Percentiles rank a stretch among this genome's conserved stretches.
phyloP scores from a whole-genome alignment of 2,888 invertebrate genomes.

The Drosophila emarginata region DNA sequence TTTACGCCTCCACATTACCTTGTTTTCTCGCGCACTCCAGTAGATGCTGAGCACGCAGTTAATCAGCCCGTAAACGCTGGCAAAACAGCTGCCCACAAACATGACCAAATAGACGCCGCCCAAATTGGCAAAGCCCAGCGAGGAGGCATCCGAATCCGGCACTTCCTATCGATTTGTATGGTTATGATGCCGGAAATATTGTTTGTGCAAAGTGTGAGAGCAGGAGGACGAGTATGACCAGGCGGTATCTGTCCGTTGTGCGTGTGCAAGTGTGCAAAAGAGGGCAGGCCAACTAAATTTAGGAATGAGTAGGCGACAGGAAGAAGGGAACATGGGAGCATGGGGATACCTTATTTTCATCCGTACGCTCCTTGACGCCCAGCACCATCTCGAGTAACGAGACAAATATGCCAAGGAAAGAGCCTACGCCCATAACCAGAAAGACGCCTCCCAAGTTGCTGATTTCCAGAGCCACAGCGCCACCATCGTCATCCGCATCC shows the following conservation, averaged over 20 bases:
- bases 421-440: conserved; percentile 84
- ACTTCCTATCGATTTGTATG: conserved; percentile 51
- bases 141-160: conserved; percentile 81
- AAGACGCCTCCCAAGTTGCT: conserved; percentile 88
- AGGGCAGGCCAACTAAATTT: conserved; percentile 52
- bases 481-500: conserved; percentile 77
- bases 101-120: conserved; percentile 87
- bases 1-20: conserved; percentile 66
- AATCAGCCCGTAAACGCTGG: conserved; percentile 78
- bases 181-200: conserved; percentile 39
- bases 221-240: neutral
- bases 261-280: conserved; percentile 29
- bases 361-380: conserved; percentile 79
- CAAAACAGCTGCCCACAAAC: conserved; percentile 83
- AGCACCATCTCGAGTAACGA: conserved; percentile 79
- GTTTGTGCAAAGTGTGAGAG: conserved; percentile 9
- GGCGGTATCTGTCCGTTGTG: conserved; percentile 4
- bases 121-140: conserved; percentile 86
- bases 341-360: conserved; percentile 79
- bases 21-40: conserved; percentile 73
- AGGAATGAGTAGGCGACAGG: conserved; percentile 27
- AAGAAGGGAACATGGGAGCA: neutral
- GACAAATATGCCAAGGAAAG: conserved; percentile 79
- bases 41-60: conserved; percentile 79
- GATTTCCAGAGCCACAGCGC: conserved; percentile 84